Conservation (phyloP, 2,888 invertebrate genomes). For the Agrotis exclamationis region DNA sequence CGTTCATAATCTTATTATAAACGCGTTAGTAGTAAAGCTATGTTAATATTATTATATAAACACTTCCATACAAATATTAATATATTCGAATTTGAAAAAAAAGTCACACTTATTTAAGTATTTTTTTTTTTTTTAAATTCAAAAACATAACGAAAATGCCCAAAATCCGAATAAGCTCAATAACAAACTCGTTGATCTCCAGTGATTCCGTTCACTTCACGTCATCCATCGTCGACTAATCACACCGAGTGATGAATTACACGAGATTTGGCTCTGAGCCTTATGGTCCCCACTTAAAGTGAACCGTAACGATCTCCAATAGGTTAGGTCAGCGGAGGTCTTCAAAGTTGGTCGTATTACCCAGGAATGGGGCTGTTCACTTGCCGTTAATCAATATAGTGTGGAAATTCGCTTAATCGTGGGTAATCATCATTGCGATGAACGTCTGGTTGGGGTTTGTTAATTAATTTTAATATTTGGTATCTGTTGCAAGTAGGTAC, state of each 20-base stretch:
- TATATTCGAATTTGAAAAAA: too few relatives aligned
- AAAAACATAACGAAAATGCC: too few relatives aligned
- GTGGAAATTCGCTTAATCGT: conserved; percentile 45
- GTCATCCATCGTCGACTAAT: conserved; percentile 50
- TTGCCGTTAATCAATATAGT: conserved; percentile 49
- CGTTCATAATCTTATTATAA: too few relatives aligned
- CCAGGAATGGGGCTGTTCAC: conserved; percentile 28
- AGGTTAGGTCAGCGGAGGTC: not conserved
- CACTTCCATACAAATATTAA: too few relatives aligned
- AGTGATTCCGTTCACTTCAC: conserved; percentile 22
- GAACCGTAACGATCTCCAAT: not conserved
- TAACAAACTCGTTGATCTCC: conserved; percentile 29
- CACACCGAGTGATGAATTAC: conserved; percentile 58
- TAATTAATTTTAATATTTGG: not conserved
- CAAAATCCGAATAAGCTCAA: conserved; percentile 29
- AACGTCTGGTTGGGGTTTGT: conserved; percentile 25
- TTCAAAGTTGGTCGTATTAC: conserved; percentile 8
- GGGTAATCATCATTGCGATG: conserved; percentile 46
- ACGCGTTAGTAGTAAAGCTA: too few relatives aligned
- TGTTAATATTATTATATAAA: too few relatives aligned
- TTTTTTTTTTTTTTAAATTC: too few relatives aligned
- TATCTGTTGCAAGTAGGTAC: conserved; percentile 6
- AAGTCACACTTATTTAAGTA: too few relatives aligned
- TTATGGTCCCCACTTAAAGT: not conserved
- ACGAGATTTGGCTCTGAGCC: conserved; percentile 15